Percentiles rank a stretch among this genome's conserved stretches.
These are phyloP conservation scores for Hoplostethus mediterraneus DNA, from an alignment of 2,797 vertebrate species.

Conservation along the genomic window DNA sequence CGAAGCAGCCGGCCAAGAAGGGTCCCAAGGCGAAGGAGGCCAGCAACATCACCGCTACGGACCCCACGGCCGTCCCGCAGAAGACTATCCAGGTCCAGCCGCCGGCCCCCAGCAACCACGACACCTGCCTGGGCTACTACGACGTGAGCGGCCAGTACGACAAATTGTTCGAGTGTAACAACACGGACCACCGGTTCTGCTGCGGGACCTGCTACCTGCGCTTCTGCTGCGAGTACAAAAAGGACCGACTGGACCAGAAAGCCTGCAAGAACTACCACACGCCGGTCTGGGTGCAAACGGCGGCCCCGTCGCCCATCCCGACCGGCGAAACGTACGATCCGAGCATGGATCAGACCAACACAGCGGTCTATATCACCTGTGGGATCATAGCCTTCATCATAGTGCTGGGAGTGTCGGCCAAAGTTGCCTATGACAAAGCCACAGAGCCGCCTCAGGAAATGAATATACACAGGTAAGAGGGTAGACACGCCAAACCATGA, in stretches of 20 bases:
- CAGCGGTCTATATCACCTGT: slow-evolving; percentile 97
- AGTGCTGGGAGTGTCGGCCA: slow-evolving; percentile 93
- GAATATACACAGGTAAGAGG: slow-evolving; percentile 98
- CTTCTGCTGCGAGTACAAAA: slow-evolving; percentile 98
- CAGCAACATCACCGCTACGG: slow-evolving; percentile 72
- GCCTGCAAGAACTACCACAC: slow-evolving; percentile 92
- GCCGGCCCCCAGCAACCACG: slow-evolving; percentile 80
- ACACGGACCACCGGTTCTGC: slow-evolving; percentile 97
- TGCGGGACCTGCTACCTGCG: slow-evolving; percentile 97
- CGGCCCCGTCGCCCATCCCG: slow-evolving; percentile 80
- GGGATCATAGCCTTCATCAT: slow-evolving; percentile 97
- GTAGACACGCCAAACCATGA: too few relatives aligned
- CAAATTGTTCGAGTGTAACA: slow-evolving; percentile 97
- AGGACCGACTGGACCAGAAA: slow-evolving; percentile 93
- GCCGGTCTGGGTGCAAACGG: slow-evolving; percentile 91
- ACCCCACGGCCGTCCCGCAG: slow-evolving; percentile 69
- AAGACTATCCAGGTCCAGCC: slow-evolving; percentile 73
- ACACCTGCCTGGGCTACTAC: slow-evolving; percentile 96
- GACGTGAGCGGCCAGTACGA: slow-evolving; percentile 98
- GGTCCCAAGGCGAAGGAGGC: slow-evolving; percentile 68
- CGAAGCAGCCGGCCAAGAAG: slow-evolving; percentile 72
- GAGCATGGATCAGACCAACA: slow-evolving; percentile 96
- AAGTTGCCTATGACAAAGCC: slow-evolving; percentile 98
- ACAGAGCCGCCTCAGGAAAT: slow-evolving; percentile 97
- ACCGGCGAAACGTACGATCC: slow-evolving; percentile 92